Evolutionary conservation across 2,113 vertebrate genomes (phyloP), one percentile per base, ranked within the genome.

Genomic region (Oxygymnocypris stewartii): DNA sequence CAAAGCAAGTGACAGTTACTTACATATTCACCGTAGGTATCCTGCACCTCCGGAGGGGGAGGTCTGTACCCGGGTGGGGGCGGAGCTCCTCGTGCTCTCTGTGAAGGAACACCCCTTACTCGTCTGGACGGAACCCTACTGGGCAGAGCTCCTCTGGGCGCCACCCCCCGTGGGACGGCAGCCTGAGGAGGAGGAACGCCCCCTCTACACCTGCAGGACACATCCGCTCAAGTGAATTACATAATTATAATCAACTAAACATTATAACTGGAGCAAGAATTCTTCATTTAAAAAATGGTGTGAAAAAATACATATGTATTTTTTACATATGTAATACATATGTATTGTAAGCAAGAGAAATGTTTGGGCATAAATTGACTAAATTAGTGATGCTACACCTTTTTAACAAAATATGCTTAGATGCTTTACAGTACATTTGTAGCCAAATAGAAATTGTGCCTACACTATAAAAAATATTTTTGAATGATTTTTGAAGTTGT

Each of bases 1-100:
- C 3, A 23, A 47, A 13, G n/a, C 13, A 51, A 16, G 49, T 16
- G 13, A 16, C 10, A 23, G 61, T 4, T 83, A 98, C 98, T 99
- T 93, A 99, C 98, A 16, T 99, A 99, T 92, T 99, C 98, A 9
- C 96, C 97, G 0, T 99, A 99, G 0, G 97, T 94, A 54, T 99
- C 97, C 88, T 97, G 98, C 0, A 96, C 94, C 2, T 95, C 94
- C 13, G 96, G 97, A 0, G 97, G 97, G 0, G 96, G 96, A 3
- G 96, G 95, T 69, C 97, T 93, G 90, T 97, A 97, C 51, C 97
- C 97, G 0, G 96, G 94, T 0, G 95, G 91, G 2, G 96, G 96
- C 8, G 96, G 97, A 0, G 96, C 95, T 44, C 97, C 98, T 93
- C 98, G 93, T 85, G 97, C 95, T 92, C 98, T 94, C 88, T 96